These are phyloP conservation scores for Thalpophila matura DNA, from an alignment of 2,888 invertebrate species.

Conservation along the genomic window DNA sequence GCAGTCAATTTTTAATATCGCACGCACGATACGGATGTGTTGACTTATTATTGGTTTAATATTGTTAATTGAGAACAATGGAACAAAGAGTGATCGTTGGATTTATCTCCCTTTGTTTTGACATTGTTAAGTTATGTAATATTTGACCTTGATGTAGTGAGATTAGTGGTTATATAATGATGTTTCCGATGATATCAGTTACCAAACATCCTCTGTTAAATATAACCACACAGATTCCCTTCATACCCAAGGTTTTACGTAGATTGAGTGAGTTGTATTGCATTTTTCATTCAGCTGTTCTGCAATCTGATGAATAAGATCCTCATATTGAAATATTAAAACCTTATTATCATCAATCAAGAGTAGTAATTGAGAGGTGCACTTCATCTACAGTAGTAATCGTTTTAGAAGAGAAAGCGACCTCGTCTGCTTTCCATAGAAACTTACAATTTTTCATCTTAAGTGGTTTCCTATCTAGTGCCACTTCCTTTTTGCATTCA, in stretches of 20 bases:
- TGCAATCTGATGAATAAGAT: too few species aligned
- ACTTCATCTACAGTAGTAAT: neutral
- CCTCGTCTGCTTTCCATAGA: constrained; percentile 6
- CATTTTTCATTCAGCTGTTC: neutral
- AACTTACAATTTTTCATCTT: constrained; percentile 5
- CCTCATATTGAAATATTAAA: too few species aligned
- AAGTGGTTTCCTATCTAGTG: neutral
- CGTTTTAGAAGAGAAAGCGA: constrained; percentile 14
- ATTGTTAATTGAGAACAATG: constrained; percentile 67
- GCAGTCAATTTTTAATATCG: constrained; percentile 52
- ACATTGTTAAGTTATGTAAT: constrained; percentile 21
- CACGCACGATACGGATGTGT: constrained; percentile 41
- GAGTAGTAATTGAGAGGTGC: neutral
- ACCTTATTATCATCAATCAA: too few species aligned
- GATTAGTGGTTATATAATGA: neutral
- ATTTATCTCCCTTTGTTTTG: constrained; percentile 58
- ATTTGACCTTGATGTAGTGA: constrained; percentile 17
- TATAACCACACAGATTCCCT: neutral
- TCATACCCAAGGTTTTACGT: neutral
- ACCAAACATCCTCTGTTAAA: neutral
- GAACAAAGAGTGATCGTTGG: constrained; percentile 63
- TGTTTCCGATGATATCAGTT: neutral
- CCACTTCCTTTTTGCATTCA: constrained; percentile 14
- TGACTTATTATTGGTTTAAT: constrained; percentile 47
- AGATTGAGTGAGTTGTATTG: neutral